phyloP scores from a whole-genome alignment of 2,797 vertebrate species.

The Lagocephalus sceleratus region DNA sequence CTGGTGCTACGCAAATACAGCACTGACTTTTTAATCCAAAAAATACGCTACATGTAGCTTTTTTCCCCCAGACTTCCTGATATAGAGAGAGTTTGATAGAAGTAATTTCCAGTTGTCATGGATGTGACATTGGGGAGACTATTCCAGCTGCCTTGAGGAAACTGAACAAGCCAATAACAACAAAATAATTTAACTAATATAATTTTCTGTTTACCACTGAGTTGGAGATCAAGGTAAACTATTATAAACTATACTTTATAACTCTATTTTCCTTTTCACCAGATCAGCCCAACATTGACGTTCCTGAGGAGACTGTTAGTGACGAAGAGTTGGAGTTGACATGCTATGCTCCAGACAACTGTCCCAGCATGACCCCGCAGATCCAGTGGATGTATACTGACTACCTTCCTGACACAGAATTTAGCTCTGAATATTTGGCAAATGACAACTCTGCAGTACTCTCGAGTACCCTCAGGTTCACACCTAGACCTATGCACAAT shows the following conservation, averaged over 20 bases:
- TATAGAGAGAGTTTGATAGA: too few species aligned
- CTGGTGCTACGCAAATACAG: too few species aligned
- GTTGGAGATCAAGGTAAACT: not conserved
- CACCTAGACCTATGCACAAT: constrained; percentile 83
- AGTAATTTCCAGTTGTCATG: too few species aligned
- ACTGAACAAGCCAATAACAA: too few species aligned
- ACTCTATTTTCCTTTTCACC: not conserved
- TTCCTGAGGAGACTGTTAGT: constrained; percentile 84
- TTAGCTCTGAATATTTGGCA: constrained; percentile 77
- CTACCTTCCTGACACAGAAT: constrained; percentile 80
- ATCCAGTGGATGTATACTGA: constrained; percentile 88
- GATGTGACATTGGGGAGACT: too few species aligned
- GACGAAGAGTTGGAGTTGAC: constrained; percentile 83
- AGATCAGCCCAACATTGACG: constrained; percentile 87
- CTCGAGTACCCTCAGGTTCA: constrained; percentile 83
- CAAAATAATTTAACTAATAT: not conserved
- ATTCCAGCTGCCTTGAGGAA: too few species aligned
- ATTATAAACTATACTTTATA: not conserved
- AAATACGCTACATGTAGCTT: too few species aligned
- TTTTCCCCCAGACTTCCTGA: too few species aligned
- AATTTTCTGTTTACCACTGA: not conserved
- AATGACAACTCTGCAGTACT: constrained; percentile 83
- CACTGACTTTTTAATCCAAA: too few species aligned
- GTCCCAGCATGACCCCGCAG: constrained; percentile 84
- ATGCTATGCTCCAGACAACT: constrained; percentile 88